These are phyloP conservation scores for Megaceryle torquata DNA, from an alignment of 2,113 vertebrate genomes.

Conservation along the genomic window DNA sequence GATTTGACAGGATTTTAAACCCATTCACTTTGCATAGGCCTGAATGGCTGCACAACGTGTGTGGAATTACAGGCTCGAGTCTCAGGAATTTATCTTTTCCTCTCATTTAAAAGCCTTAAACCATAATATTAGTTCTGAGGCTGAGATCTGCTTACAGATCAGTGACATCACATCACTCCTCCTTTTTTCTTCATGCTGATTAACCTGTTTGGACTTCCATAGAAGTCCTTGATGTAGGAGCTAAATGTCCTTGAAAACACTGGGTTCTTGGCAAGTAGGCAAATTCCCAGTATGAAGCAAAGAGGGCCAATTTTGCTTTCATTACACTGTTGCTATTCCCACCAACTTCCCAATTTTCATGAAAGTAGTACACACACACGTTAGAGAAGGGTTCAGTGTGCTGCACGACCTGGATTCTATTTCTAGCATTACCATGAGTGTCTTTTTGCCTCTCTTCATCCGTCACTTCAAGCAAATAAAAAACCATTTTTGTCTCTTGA, in stretches of 20 bases:
- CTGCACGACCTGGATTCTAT: constrained; percentile 61
- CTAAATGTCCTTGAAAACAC: constrained; percentile 59
- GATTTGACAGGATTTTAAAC: constrained; percentile 7
- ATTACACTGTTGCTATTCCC: constrained; percentile 62
- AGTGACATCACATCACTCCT: constrained; percentile 39
- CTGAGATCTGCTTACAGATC: constrained; percentile 59
- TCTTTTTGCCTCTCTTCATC: constrained; percentile 33
- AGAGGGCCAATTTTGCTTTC: constrained; percentile 53
- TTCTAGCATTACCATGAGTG: not conserved
- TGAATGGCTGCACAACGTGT: not conserved
- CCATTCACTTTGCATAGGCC: not conserved
- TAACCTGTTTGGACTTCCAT: constrained; percentile 62
- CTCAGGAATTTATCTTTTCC: constrained; percentile 32
- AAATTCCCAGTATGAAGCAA: constrained; percentile 63
- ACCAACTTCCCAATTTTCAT: constrained; percentile 61
- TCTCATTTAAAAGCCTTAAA: constrained; percentile 30
- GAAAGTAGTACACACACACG: constrained; percentile 33
- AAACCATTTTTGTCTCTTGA: not conserved
- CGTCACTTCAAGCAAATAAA: constrained; percentile 12
- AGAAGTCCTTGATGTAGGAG: constrained; percentile 45
- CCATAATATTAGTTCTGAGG: constrained; percentile 56
- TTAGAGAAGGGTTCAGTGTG: constrained; percentile 6
- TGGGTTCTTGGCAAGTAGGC: constrained; percentile 64
- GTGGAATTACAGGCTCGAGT: not conserved
- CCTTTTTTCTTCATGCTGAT: constrained; percentile 34